Evolutionary conservation across 2,888 invertebrate species (phyloP).

Genomic region (Tinea trinotella): DNA sequence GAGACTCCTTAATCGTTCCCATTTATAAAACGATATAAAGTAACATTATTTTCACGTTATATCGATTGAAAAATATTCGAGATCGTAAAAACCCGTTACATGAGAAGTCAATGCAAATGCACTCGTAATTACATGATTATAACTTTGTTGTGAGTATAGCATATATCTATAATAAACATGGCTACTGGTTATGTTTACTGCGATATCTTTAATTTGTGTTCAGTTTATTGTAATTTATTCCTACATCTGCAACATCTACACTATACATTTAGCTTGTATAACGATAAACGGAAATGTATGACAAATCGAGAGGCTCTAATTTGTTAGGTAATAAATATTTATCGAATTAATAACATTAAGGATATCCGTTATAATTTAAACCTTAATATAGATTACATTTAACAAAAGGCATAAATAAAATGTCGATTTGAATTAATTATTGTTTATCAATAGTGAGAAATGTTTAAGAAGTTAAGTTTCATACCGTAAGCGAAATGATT

Average conservation of each 20-base stretch:
- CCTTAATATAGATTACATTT: no score
- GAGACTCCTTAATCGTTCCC: conserved; percentile 10
- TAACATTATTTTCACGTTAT: conserved; percentile 2
- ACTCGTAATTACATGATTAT: conserved; percentile 13
- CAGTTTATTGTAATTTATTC: background rate
- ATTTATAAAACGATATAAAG: conserved; percentile 13
- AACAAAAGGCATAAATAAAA: no score
- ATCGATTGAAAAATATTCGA: conserved; percentile 9
- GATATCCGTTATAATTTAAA: no score
- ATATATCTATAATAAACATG: background rate
- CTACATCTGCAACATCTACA: no score
- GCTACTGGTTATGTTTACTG: background rate
- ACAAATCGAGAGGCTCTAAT: background rate
- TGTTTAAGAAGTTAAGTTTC: no score
- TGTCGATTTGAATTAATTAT: no score
- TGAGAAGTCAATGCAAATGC: conserved; percentile 12
- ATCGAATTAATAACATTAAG: background rate
- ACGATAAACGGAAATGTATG: background rate
- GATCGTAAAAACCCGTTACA: conserved; percentile 9
- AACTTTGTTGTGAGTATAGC: background rate
- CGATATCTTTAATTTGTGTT: background rate
- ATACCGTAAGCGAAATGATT: no score
- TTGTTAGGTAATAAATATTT: background rate
- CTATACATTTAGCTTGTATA: no score
- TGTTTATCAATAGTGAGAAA: no score